Evolutionary conservation across 1,140 invertebrate species (phyloP).

Genomic region (Asobara japonica): DNA sequence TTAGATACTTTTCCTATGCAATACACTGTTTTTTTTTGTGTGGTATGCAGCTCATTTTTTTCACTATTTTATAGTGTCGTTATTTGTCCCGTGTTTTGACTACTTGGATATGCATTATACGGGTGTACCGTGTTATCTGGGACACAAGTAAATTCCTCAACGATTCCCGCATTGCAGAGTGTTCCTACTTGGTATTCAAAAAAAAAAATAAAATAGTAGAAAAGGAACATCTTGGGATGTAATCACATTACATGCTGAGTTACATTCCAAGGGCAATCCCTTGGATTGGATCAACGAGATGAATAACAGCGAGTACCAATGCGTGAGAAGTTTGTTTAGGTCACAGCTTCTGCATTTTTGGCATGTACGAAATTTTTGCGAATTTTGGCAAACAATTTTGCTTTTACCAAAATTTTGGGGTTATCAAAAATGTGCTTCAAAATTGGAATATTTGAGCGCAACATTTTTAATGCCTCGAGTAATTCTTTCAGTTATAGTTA

Average conservation of each 20-base stretch:
- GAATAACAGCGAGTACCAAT: too few relatives aligned
- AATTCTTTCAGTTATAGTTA: too few relatives aligned
- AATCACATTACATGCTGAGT: slow-evolving; percentile 1
- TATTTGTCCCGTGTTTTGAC: neutral
- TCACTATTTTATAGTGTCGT: neutral
- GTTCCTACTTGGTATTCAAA: neutral
- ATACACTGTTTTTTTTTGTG: neutral
- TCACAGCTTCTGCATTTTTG: too few relatives aligned
- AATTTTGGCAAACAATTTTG: too few relatives aligned
- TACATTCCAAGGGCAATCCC: neutral
- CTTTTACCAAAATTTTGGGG: too few relatives aligned
- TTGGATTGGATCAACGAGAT: neutral
- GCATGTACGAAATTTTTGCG: too few relatives aligned
- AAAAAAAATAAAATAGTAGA: neutral
- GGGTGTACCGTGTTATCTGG: neutral
- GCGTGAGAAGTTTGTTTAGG: too few relatives aligned
- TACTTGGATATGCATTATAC: neutral
- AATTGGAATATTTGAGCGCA: too few relatives aligned
- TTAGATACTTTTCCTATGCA: too few relatives aligned
- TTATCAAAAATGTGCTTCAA: too few relatives aligned
- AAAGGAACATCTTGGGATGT: neutral
- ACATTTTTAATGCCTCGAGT: too few relatives aligned
- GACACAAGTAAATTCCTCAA: slow-evolving; percentile 8
- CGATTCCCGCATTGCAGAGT: neutral
- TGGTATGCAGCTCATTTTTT: neutral